These are phyloP conservation scores for Sinocyclocheilus anshuiensis DNA, from an alignment of 2,113 vertebrate species.

Conservation along the genomic window DNA sequence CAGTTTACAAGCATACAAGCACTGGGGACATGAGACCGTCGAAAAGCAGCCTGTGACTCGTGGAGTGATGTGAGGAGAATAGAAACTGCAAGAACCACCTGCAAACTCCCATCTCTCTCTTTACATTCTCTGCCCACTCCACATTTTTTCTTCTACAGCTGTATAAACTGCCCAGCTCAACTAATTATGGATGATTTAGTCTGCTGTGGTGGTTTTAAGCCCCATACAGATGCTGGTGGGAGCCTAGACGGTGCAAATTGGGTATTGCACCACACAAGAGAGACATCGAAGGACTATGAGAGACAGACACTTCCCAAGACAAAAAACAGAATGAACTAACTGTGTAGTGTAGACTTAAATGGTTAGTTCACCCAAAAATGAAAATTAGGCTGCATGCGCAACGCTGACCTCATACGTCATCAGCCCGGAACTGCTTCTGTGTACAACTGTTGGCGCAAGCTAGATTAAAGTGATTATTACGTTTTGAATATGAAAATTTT, in stretches of 20 bases:
- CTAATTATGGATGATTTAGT: slow-evolving; percentile 51
- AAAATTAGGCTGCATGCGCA: too few species aligned
- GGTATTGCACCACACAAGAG: neutral
- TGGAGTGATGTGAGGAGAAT: slow-evolving; percentile 66
- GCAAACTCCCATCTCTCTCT: slow-evolving; percentile 60
- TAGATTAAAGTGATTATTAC: too few species aligned
- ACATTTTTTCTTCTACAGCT: slow-evolving; percentile 50
- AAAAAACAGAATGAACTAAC: slow-evolving; percentile 14
- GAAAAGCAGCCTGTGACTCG: slow-evolving; percentile 52
- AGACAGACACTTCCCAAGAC: neutral
- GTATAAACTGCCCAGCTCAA: slow-evolving; percentile 54
- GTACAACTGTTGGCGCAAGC: too few species aligned
- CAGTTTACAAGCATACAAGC: slow-evolving; percentile 43
- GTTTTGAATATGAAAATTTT: too few species aligned
- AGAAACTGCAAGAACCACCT: slow-evolving; percentile 62
- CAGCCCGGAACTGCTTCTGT: too few species aligned
- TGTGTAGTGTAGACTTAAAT: neutral
- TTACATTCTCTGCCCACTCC: slow-evolving; percentile 65
- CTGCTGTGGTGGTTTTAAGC: slow-evolving; percentile 55
- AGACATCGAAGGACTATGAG: slow-evolving; percentile 5
- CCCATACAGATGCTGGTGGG: slow-evolving; percentile 56
- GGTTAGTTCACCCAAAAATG: too few species aligned
- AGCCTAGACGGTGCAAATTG: slow-evolving; percentile 38
- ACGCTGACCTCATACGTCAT: too few species aligned
- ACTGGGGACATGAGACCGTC: slow-evolving; percentile 43